A percentile compares a stretch with the other conserved stretches of the same genome.
These are phyloP conservation scores for Chromoteleia sp. DNA, from an alignment of 2,888 invertebrate genomes.

Conservation along the genomic window DNA sequence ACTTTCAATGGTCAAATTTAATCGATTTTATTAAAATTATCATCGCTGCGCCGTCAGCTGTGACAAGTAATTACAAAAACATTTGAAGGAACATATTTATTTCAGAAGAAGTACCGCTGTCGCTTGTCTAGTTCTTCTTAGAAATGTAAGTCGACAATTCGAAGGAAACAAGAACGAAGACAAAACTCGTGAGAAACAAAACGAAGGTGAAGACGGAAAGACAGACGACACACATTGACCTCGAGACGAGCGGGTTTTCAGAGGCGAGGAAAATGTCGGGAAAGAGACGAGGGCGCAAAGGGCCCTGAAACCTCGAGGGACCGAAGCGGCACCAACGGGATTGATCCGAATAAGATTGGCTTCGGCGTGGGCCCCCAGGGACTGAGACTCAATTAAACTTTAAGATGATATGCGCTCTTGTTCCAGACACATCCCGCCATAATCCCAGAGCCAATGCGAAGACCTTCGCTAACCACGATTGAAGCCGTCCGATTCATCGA, in stretches of 20 bases:
- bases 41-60: too few relatives aligned
- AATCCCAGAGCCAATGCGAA: conserved; percentile 62
- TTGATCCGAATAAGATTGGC: conserved; percentile 81
- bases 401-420: conserved; percentile 87
- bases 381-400: conserved; percentile 90
- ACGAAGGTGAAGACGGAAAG: conserved; percentile 56
- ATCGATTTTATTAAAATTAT: too few relatives aligned
- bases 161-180: conserved; percentile 49
- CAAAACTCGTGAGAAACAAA: conserved; percentile 45
- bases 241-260: conserved; percentile 54
- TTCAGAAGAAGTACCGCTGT: conserved; percentile 30
- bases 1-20: too few relatives aligned
- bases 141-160: conserved; percentile 53
- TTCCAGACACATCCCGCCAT: conserved; percentile 79
- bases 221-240: conserved; percentile 59
- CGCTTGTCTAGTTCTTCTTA: conserved; percentile 28
- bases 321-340: conserved; percentile 73
- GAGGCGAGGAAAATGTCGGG: conserved; percentile 65
- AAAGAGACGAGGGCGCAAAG: conserved; percentile 70
- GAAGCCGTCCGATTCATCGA: conserved; percentile 61
- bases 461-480: conserved; percentile 55
- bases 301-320: conserved; percentile 67
- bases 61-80: background rate
- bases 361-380: conserved; percentile 85
- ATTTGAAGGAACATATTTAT: conserved; percentile 27